A percentile compares a stretch with the other conserved stretches of the same genome.
Conservation (phyloP, 2,797 vertebrate genomes). For the Phalanger gymnotis region DNA sequence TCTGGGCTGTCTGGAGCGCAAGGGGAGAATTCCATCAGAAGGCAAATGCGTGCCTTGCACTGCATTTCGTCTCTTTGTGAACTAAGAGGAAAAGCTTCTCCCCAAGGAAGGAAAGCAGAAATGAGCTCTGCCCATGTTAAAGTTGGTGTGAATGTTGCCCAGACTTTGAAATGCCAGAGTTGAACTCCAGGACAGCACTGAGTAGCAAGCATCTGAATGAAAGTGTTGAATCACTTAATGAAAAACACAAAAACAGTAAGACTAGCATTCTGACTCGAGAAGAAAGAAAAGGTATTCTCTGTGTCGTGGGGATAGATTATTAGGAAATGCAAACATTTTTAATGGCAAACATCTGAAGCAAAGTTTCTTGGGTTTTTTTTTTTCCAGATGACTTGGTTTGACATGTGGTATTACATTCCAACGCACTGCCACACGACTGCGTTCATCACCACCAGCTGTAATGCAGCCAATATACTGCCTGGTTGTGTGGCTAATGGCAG, state of each 20-base stretch:
- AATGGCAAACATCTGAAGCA: conserved; percentile 46
- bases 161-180: conserved; percentile 37
- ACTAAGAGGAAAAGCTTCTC: conserved; percentile 16
- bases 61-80: conserved; percentile 17
- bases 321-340: conserved; percentile 54
- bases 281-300: conserved; percentile 47
- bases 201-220: conserved; percentile 7
- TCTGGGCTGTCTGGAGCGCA: background rate
- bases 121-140: background rate
- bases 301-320: conserved; percentile 52
- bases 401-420: background rate
- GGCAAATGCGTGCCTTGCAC: background rate
- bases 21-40: background rate
- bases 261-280: conserved; percentile 4
- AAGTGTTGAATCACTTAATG: conserved; percentile 48
- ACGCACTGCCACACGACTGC: background rate
- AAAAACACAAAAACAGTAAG: conserved; percentile 38
- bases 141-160: background rate
- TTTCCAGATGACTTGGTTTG: conserved; percentile 7
- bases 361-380: conserved; percentile 35
- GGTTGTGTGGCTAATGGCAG: background rate
- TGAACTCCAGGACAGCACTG: conserved; percentile 2
- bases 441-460: background rate
- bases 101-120: conserved; percentile 13
- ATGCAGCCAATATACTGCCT: background rate